phyloP scores from a whole-genome alignment of 2,888 invertebrate species.

The Temnothorax ravouxi region DNA sequence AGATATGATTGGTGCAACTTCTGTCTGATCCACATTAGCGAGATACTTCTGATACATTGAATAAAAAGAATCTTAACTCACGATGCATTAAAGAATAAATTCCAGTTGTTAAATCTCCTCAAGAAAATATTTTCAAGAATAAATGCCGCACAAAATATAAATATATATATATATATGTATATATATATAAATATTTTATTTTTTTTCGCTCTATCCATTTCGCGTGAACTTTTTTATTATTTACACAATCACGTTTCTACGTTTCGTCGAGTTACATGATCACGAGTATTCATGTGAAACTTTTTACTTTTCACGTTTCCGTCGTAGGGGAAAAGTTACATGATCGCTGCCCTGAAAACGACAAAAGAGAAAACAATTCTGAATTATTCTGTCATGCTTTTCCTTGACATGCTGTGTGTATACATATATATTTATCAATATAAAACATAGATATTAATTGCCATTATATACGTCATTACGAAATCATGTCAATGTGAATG shows the following conservation, averaged over 20 bases:
- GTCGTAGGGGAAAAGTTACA: too few relatives aligned
- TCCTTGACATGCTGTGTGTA: neutral
- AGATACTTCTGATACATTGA: neutral
- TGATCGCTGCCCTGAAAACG: neutral
- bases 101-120: neutral
- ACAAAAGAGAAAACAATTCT: neutral
- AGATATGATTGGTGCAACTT: neutral
- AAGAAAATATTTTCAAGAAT: neutral
- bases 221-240: too few relatives aligned
- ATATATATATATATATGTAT: too few relatives aligned
- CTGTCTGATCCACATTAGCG: neutral
- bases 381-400: neutral
- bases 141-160: neutral
- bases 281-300: too few relatives aligned
- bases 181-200: too few relatives aligned
- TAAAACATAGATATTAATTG: constrained; percentile 37
- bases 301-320: too few relatives aligned
- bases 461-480: constrained; percentile 23
- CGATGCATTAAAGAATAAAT: neutral
- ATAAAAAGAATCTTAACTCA: neutral
- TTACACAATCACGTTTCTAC: too few relatives aligned
- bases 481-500: constrained; percentile 10
- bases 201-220: neutral
- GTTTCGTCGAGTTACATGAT: too few relatives aligned
- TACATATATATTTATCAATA: constrained; percentile 3